phyloP scores from a whole-genome alignment of 2,888 invertebrate genomes.

The Galeopsomyia nigrocyanea region DNA sequence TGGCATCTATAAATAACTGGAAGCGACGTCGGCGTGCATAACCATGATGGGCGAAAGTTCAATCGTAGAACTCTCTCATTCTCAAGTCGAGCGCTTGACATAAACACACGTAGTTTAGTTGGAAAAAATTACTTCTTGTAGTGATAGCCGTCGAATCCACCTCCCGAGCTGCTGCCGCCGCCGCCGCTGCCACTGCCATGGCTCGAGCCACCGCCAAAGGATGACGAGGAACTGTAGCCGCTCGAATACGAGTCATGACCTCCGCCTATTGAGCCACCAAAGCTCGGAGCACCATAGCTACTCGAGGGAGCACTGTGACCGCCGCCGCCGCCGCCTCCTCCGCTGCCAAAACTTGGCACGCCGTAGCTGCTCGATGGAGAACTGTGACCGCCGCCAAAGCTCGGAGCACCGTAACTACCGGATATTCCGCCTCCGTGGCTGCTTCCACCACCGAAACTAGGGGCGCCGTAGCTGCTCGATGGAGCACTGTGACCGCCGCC shows the following conservation, averaged over 20 bases:
- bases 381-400: too few relatives aligned
- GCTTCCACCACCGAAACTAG: too few relatives aligned
- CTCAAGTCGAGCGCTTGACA: slow-evolving; percentile 25
- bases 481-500: slow-evolving; percentile 43
- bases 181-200: slow-evolving; percentile 31
- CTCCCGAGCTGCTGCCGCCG: slow-evolving; percentile 48
- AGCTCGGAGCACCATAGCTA: slow-evolving; percentile 7
- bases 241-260: slow-evolving; percentile 40
- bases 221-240: slow-evolving; percentile 12
- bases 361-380: too few relatives aligned
- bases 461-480: too few relatives aligned
- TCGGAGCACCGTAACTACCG: too few relatives aligned
- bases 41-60: not conserved
- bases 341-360: slow-evolving; percentile 4
- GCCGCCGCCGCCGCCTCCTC: too few relatives aligned
- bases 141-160: slow-evolving; percentile 56
- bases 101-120: slow-evolving; percentile 8
- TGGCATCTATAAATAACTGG: slow-evolving; percentile 7
- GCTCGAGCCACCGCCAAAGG: slow-evolving; percentile 27
- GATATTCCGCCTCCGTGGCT: too few relatives aligned
- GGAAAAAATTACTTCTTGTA: slow-evolving; percentile 51
- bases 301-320: slow-evolving; percentile 4
- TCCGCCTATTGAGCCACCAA: slow-evolving; percentile 28
- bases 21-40: not conserved
- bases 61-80: not conserved